A percentile compares a stretch with the other conserved stretches of the same genome.
These are phyloP conservation scores for Cephonodes hylas DNA, from an alignment of 2,888 invertebrate species.

Conservation along the genomic window DNA sequence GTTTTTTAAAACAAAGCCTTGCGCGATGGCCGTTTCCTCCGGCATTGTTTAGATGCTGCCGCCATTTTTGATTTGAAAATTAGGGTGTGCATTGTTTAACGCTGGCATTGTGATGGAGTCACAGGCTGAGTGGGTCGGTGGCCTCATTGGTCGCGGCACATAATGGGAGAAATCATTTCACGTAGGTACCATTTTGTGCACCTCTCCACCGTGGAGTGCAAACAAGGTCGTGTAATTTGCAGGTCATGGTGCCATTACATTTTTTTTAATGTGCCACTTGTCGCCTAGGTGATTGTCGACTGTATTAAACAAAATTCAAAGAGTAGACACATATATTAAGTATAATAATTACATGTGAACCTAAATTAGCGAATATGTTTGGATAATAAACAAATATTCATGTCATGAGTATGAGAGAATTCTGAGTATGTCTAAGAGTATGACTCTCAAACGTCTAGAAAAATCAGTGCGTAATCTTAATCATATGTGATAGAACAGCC, in stretches of 20 bases:
- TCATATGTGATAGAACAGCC: too few species aligned
- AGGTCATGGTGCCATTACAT: not conserved
- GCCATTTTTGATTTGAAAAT: conserved; percentile 74
- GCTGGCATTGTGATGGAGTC: conserved; percentile 27
- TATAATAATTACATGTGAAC: too few species aligned
- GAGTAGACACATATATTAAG: too few species aligned
- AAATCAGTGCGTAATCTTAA: too few species aligned
- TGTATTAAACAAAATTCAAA: not conserved
- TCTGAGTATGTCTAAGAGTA: too few species aligned
- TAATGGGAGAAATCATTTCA: not conserved
- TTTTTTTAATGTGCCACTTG: not conserved
- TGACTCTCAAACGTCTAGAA: too few species aligned
- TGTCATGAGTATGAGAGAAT: too few species aligned
- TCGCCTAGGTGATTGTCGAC: too few species aligned
- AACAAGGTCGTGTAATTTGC: not conserved
- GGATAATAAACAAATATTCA: too few species aligned
- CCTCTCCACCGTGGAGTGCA: not conserved
- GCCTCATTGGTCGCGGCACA: conserved; percentile 35
- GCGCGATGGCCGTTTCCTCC: conserved; percentile 61
- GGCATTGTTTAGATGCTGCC: conserved; percentile 65
- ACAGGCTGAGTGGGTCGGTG: conserved; percentile 30
- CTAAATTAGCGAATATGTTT: too few species aligned
- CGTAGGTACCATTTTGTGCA: not conserved
- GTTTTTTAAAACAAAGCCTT: conserved; percentile 72
- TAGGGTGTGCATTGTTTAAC: conserved; percentile 55